Percentiles rank a stretch among this genome's conserved stretches.
These are phyloP conservation scores for Cryptoblepharus egeriae DNA, from an alignment of 2,797 vertebrate genomes.

Conservation along the genomic window DNA sequence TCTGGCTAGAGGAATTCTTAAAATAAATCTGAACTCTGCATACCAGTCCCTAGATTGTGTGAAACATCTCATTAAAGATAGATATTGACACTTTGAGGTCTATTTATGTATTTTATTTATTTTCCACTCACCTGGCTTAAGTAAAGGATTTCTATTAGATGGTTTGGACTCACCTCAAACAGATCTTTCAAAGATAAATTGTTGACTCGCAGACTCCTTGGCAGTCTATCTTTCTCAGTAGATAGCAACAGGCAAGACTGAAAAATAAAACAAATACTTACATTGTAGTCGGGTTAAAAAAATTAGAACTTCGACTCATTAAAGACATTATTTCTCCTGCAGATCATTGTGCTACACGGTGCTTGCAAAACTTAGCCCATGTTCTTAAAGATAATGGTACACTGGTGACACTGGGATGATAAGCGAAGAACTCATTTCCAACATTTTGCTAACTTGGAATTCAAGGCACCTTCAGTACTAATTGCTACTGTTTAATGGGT, in stretches of 20 bases:
- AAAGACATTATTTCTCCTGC: neutral
- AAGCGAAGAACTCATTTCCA: neutral
- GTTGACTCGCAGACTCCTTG: conserved; percentile 63
- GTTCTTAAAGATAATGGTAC: neutral
- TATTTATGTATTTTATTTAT: no score
- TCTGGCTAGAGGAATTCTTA: neutral
- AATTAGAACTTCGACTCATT: conserved; percentile 8
- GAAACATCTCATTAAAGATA: neutral
- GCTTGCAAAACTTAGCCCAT: neutral
- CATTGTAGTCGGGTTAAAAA: neutral
- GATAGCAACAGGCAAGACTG: conserved; percentile 77
- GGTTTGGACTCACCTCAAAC: conserved; percentile 74
- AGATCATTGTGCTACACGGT: neutral
- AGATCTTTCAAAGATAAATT: conserved; percentile 77
- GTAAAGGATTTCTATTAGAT: neutral
- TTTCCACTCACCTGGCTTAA: neutral
- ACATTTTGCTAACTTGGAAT: neutral
- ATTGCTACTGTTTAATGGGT: neutral
- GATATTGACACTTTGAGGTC: no score
- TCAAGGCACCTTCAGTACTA: neutral
- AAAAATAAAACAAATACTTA: conserved; percentile 23
- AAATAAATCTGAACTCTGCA: neutral
- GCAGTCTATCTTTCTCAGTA: conserved; percentile 57
- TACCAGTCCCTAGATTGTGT: no score
- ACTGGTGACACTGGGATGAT: neutral